A percentile compares a stretch with the other conserved stretches of the same genome.
These are phyloP conservation scores for Lasioglossum pauxillum DNA, from an alignment of 2,888 invertebrate genomes.

Conservation along the genomic window DNA sequence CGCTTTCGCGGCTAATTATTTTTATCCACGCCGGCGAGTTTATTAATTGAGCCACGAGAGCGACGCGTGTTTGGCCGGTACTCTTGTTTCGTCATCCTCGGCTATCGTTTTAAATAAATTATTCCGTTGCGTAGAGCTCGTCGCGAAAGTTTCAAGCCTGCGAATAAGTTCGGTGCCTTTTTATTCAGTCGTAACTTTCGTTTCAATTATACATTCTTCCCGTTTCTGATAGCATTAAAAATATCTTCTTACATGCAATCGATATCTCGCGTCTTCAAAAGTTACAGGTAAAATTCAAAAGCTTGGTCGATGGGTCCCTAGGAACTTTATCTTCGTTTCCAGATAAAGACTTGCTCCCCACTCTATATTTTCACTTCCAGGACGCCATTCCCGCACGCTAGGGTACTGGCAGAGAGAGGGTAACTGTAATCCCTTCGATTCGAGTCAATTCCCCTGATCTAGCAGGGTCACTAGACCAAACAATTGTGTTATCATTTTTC, in stretches of 20 bases:
- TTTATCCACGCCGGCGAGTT: conserved; percentile 30
- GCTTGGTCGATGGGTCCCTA: too few species aligned
- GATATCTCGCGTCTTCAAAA: neutral
- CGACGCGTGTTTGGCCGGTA: conserved; percentile 26
- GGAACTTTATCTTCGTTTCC: too few species aligned
- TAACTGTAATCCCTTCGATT: too few species aligned
- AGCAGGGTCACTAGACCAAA: too few species aligned
- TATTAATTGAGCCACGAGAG: conserved; percentile 36
- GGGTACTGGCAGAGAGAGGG: too few species aligned
- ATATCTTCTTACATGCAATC: neutral
- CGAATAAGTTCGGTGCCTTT: neutral
- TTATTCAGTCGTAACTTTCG: neutral
- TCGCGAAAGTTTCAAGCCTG: neutral
- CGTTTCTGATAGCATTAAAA: neutral
- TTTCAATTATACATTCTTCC: neutral
- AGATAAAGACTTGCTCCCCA: too few species aligned
- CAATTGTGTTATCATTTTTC: too few species aligned
- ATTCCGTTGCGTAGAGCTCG: neutral
- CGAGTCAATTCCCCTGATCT: too few species aligned
- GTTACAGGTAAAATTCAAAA: neutral
- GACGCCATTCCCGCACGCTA: too few species aligned
- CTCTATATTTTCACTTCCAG: too few species aligned
- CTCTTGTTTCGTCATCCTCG: conserved; percentile 29
- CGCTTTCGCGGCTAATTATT: conserved; percentile 28
- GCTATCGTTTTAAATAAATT: conserved; percentile 41